Conservation (phyloP, 2,797 vertebrate genomes). For the Benthosema pterotum region DNA sequence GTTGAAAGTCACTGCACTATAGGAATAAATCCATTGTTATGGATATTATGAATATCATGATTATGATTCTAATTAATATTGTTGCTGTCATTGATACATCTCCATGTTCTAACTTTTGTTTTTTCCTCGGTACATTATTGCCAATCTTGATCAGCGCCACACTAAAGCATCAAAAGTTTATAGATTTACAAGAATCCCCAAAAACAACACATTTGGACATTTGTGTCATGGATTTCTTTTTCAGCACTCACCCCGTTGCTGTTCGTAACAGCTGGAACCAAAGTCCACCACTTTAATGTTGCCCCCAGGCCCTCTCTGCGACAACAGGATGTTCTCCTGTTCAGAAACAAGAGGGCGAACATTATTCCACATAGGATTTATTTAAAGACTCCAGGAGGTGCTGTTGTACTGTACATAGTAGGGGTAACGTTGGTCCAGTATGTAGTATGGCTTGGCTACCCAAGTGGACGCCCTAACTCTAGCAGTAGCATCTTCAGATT, state of each 20-base stretch:
- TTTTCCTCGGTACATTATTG: no score
- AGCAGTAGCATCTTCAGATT: not conserved
- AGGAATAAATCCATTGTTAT: no score
- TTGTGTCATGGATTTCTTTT: not conserved
- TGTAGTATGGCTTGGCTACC: conserved; percentile 28
- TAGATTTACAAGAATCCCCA: no score
- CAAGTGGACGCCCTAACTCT: conserved; percentile 34
- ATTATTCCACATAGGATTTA: not conserved
- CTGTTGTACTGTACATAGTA: no score
- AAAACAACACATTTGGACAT: no score
- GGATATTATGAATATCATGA: no score
- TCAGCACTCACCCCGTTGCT: conserved; percentile 86
- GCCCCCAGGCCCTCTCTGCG: conserved; percentile 85
- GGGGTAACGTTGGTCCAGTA: not conserved
- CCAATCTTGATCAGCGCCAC: no score
- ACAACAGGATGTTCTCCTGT: conserved; percentile 93
- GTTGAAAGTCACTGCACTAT: no score
- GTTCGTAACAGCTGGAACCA: conserved; percentile 94
- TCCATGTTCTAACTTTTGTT: no score
- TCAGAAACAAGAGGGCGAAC: conserved; percentile 13
- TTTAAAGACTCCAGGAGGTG: not conserved
- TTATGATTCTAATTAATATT: no score
- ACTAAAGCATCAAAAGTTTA: no score
- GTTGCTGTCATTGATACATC: no score
- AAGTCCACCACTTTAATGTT: conserved; percentile 97